Evolutionary conservation across 2,888 invertebrate genomes (phyloP).

Genomic region (Chirona hameri): DNA sequence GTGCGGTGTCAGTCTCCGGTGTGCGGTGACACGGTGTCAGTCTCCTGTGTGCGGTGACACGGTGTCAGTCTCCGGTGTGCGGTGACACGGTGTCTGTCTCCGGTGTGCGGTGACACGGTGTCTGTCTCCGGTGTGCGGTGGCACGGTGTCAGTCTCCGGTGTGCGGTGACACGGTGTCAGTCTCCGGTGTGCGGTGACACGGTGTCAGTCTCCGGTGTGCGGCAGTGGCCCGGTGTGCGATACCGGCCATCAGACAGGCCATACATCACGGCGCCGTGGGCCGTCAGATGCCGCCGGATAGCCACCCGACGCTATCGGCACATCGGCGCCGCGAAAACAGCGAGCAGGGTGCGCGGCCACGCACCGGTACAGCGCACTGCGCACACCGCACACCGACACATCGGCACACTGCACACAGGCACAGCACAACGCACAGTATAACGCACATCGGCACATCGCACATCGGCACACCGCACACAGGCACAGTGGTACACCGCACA

Average conservation of each 20-base stretch:
- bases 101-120: too few relatives aligned
- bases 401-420: not conserved
- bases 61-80: not conserved
- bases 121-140: too few relatives aligned
- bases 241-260: not conserved
- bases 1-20: too few relatives aligned
- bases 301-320: not conserved
- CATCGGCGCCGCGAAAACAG: conserved; percentile 2
- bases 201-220: not conserved
- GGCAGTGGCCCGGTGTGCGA: not conserved
- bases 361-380: not conserved
- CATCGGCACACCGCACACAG: not conserved
- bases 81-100: not conserved
- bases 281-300: not conserved
- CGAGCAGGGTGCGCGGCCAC: not conserved
- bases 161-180: too few relatives aligned
- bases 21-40: not conserved
- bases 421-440: too few relatives aligned
- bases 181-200: not conserved
- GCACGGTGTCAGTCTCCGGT: too few relatives aligned
- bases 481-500: not conserved
- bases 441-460: not conserved
- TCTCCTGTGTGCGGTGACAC: not conserved
- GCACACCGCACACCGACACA: not conserved
- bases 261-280: not conserved